Base-by-base conservation (phyloP, 2,113 vertebrate species). In the Marmota flaviventris region DNA sequence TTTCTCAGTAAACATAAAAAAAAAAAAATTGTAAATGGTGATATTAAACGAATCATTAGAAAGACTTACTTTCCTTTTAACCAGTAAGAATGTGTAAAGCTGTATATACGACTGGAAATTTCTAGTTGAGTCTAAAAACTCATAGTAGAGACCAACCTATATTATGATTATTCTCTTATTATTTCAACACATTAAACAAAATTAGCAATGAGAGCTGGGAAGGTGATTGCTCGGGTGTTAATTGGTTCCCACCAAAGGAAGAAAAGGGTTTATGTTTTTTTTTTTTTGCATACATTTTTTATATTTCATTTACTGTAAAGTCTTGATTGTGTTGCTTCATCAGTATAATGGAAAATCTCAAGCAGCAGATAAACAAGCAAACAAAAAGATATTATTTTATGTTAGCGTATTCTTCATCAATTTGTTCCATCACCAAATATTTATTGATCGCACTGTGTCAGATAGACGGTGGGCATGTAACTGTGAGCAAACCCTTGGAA, bases 1-100 rank as follows among this genome's bases (percentile, higher is more conserved):
- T 89, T 96, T 91, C 78, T 93, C 77, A 84, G 76, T 89, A 95
- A 93, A 93, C 56, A 72, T 75, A 88, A 93, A 92, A 92, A 91
- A 58, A 92, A 92, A 91, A 58, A 39, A 67, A 89, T 75, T 93
- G 27, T 91, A 97, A 95, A 81, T 73, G 91, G 86, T 69, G 37
- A 87, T 88, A 82, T 84, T 81, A 87, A 94, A 78, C 82, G 58
- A 89, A 95, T 85, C n/a, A 58, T 82, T 86, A 90, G 45, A 96
- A 65, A 69, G 86, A 73, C 56, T 48, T 18, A 8, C 34, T 93
- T 95, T 81, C 18, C 14, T 93, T 88, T 65, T 89, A 85, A 79
- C 18, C 5, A 5, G 34, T 70, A 92, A 67, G 56, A 83, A 96
- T 72, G 25, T 58, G 2, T 91, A 75, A 94, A 53, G 39, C 69